Base-by-base conservation (phyloP, 2,888 invertebrate species). In the Ditula angustiorana region DNA sequence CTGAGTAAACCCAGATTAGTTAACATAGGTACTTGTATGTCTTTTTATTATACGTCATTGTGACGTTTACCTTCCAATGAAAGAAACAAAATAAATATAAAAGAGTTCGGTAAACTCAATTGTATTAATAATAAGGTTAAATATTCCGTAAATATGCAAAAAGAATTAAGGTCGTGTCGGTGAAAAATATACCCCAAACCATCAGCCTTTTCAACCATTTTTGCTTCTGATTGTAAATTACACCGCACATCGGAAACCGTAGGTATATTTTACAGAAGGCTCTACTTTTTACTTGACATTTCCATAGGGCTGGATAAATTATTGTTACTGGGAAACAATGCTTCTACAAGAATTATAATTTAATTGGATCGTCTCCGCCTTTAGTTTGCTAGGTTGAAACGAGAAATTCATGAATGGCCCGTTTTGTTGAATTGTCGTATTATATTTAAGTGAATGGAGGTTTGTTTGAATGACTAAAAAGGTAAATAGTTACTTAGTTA, bases 361-460 rank as follows among this genome's bases (percentile, higher is more conserved):
- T 53, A 53, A 44, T 61, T 61, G 44, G 52, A 21, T 44, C 8
- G 13, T 41, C 44, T 24, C 28, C 13, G 26, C 2, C 26, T 5
- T 30, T 23, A 23, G 24, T 24, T 13, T 30, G 28, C 16, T 44
- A 24, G 28, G 11, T 53, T 30, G n/a, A n/a, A n/a, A 13, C 33
- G 30, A 21, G 28, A 37, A 41, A 23, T 59, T 58, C 47, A 10
- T 41, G 10, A 50, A 24, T 50, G 41, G 19, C 23, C n/a, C 10
- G 19, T 30, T 21, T 50, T 30, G 50, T 28, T 30, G 50, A 28
- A 19, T 30, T 19, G 10, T 16, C 13, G 26, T 21, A 30, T 26
- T 41, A 41, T 19, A 13, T 41, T 10, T 41, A 16, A 19, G 16
- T 41, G 41, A 41, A 16, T 41, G 41, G 3, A 19, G 41, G 19